phyloP scores from a whole-genome alignment of 2,113 vertebrate species.

The Ageneiosus marmoratus region DNA sequence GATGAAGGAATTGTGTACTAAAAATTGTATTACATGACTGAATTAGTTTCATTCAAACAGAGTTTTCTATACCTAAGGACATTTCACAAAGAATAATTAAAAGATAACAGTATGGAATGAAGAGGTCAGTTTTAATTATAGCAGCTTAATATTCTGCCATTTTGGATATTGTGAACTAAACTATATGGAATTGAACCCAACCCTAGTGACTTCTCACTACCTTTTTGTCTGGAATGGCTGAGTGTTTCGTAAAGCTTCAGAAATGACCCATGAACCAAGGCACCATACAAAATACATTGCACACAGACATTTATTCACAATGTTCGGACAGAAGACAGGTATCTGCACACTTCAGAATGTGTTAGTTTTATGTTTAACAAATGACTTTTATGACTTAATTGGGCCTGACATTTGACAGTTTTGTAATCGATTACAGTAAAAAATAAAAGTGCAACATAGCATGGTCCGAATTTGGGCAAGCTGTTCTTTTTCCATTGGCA shows the following conservation, averaged over 20 bases:
- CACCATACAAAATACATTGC: constrained; percentile 23
- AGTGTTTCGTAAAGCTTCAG: constrained; percentile 20
- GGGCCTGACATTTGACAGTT: background rate
- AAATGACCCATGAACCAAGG: background rate
- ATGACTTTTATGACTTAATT: background rate
- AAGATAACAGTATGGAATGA: background rate
- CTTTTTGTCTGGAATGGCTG: background rate
- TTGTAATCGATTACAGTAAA: no score
- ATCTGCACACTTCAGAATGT: constrained; percentile 1
- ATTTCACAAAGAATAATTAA: background rate
- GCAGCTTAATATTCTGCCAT: background rate
- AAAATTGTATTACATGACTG: background rate
- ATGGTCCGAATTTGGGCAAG: background rate
- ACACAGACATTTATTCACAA: constrained; percentile 26
- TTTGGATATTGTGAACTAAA: background rate
- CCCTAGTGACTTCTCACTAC: background rate
- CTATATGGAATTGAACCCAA: background rate
- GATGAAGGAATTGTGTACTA: background rate
- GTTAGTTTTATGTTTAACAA: background rate
- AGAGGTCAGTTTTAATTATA: background rate
- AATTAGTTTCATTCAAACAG: background rate
- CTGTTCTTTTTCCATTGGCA: background rate
- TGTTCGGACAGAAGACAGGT: background rate
- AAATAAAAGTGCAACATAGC: background rate
- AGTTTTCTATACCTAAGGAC: background rate